These are phyloP conservation scores for Drosophila robusta DNA, from an alignment of 2,888 invertebrate species.

Conservation along the genomic window DNA sequence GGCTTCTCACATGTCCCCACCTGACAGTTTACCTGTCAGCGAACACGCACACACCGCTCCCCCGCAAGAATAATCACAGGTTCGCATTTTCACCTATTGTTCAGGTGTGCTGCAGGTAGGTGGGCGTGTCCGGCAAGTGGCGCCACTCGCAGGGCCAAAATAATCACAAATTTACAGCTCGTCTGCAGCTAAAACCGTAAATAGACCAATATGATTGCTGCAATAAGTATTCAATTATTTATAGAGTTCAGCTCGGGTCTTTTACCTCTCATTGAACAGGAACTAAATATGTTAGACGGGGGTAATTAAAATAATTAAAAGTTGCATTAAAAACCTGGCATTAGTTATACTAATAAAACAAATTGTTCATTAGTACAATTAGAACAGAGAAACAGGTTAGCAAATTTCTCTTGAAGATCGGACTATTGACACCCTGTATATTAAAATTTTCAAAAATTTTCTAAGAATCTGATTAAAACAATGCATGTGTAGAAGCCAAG, in stretches of 20 bases:
- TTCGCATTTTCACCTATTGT: conserved; percentile 45
- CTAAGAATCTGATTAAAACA: too few species aligned
- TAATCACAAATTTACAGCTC: conserved; percentile 55
- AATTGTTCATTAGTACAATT: too few species aligned
- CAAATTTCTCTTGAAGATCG: too few species aligned
- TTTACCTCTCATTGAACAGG: too few species aligned
- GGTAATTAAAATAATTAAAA: neutral
- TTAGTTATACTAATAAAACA: too few species aligned
- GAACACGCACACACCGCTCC: neutral
- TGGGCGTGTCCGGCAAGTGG: conserved; percentile 13
- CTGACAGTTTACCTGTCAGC: conserved; percentile 60
- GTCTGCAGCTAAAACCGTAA: conserved; percentile 23
- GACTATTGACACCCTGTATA: too few species aligned
- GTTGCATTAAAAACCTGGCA: too few species aligned
- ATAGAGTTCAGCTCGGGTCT: conserved; percentile 31
- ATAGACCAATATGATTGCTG: conserved; percentile 24
- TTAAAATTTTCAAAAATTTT: too few species aligned
- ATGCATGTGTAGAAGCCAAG: too few species aligned
- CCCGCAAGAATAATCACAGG: conserved; percentile 44
- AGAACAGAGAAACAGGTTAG: too few species aligned
- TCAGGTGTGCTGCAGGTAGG: conserved; percentile 2
- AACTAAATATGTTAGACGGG: too few species aligned
- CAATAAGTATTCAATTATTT: conserved; percentile 28
- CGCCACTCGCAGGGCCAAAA: conserved; percentile 10
- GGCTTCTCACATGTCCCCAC: conserved; percentile 17